phyloP scores from a whole-genome alignment of 2,888 invertebrate species.

The Melinaea marsaeus region DNA sequence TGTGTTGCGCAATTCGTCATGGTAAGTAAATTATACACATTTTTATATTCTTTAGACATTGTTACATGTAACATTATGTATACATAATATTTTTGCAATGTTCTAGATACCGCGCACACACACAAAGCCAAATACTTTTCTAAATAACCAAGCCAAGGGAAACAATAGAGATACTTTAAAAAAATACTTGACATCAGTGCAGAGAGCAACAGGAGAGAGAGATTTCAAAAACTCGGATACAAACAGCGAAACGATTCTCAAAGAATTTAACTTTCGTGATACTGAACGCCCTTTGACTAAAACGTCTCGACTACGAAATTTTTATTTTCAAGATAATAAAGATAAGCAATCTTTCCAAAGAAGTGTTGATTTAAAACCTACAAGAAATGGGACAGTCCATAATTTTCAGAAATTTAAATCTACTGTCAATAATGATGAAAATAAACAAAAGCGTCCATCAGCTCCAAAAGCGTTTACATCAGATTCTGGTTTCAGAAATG shows the following conservation, averaged over 20 bases:
- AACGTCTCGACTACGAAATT: conserved; percentile 10
- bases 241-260: conserved; percentile 26
- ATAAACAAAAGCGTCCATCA: conserved; percentile 3
- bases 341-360: neutral
- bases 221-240: neutral
- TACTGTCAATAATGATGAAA: conserved; percentile 11
- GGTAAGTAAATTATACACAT: neutral
- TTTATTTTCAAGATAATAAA: conserved; percentile 24
- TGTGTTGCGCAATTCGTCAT: neutral
- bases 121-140: neutral
- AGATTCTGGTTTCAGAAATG: conserved; percentile 32
- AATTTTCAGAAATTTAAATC: neutral
- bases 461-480: conserved; percentile 23
- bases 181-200: neutral
- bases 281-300: conserved; percentile 41
- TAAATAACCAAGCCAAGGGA: neutral
- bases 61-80: neutral
- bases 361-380: conserved; percentile 2
- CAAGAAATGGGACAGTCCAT: neutral
- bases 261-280: conserved; percentile 49
- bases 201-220: neutral
- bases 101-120: neutral
- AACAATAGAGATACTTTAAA: neutral
- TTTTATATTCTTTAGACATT: neutral
- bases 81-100: neutral